Evolutionary conservation across 2,888 invertebrate genomes (phyloP).

Genomic region (Xestia c-nigrum): DNA sequence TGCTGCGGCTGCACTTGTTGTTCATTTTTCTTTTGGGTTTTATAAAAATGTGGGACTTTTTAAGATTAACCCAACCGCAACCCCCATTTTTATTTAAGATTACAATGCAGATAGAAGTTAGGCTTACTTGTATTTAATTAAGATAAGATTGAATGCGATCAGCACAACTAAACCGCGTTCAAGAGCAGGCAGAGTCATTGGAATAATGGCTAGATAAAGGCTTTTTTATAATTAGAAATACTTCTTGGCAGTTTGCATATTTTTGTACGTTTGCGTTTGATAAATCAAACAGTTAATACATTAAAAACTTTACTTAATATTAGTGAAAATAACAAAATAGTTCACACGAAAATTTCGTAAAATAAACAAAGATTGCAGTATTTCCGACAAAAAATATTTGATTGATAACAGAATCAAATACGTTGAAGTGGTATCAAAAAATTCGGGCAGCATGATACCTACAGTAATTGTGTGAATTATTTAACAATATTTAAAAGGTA

Average conservation of each 20-base stretch:
- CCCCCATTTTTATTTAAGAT: too few species aligned
- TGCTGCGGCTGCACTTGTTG: constrained; percentile 21
- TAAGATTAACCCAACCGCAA: too few species aligned
- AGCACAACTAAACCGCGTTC: neutral
- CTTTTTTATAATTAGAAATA: neutral
- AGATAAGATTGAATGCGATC: neutral
- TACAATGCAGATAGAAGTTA: neutral
- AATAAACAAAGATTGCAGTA: neutral
- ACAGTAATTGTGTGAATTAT: neutral
- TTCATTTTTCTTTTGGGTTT: constrained; percentile 2
- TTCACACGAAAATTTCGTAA: neutral
- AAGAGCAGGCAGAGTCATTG: neutral
- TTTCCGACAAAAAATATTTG: neutral
- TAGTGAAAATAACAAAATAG: too few species aligned
- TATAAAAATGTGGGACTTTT: neutral
- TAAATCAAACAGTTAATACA: too few species aligned
- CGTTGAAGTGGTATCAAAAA: neutral
- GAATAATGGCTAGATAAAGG: neutral
- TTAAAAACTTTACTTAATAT: too few species aligned
- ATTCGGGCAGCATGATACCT: too few species aligned
- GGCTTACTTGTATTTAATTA: neutral
- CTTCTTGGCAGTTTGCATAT: neutral
- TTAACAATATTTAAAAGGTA: constrained; percentile 11
- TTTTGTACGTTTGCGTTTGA: neutral
- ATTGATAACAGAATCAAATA: neutral